Evolutionary conservation across 1,140 invertebrate species (phyloP).

Genomic region (Diabrotica undecimpunctata): DNA sequence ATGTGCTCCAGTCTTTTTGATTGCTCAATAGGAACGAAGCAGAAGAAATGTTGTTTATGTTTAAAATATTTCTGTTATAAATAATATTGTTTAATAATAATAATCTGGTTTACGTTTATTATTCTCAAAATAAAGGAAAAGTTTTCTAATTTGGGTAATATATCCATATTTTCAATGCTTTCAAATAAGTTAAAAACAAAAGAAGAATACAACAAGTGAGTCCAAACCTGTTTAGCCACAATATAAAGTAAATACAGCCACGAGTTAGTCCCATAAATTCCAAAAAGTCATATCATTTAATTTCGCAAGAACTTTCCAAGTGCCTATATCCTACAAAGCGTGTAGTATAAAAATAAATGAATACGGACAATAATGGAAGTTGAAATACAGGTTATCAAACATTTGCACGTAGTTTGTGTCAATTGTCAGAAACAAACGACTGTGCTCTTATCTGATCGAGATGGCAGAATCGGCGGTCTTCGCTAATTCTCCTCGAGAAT

Average conservation of each 20-base stretch:
- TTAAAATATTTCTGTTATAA: too few species aligned
- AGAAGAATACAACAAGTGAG: not conserved
- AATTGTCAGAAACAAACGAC: conserved; percentile 41
- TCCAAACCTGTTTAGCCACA: conserved; percentile 1
- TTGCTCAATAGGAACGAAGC: too few species aligned
- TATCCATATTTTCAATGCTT: too few species aligned
- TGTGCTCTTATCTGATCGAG: conserved; percentile 36
- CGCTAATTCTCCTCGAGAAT: conserved; percentile 29
- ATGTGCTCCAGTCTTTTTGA: too few species aligned
- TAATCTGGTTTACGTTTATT: too few species aligned
- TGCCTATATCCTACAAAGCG: conserved; percentile 26
- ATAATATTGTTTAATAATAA: too few species aligned
- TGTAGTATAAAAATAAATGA: conserved; percentile 41
- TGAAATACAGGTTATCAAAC: conserved; percentile 42
- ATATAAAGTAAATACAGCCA: conserved; percentile 11
- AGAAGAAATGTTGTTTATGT: too few species aligned
- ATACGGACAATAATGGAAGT: conserved; percentile 37
- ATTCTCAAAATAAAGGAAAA: too few species aligned
- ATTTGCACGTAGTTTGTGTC: conserved; percentile 42
- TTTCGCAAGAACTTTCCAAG: conserved; percentile 26
- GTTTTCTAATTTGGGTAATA: too few species aligned
- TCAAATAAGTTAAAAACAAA: too few species aligned
- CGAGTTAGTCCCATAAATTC: conserved; percentile 20
- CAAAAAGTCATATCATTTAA: conserved; percentile 30
- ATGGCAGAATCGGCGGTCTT: conserved; percentile 30